phyloP scores from a whole-genome alignment of 2,888 invertebrate species.

The Frankliniella intonsa region DNA sequence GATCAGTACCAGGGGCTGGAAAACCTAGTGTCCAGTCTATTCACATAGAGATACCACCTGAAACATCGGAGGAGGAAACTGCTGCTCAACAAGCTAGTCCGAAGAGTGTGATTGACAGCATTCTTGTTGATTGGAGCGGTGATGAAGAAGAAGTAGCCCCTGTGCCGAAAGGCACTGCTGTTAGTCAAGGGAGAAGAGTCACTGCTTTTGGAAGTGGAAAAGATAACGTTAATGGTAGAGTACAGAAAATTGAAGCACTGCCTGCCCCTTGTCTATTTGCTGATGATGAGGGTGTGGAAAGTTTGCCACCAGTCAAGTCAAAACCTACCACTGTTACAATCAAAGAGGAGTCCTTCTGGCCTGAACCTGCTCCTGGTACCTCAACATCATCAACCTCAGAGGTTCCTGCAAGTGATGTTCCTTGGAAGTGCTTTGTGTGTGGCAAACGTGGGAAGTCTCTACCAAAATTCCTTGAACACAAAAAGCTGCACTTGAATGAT shows the following conservation, averaged over 20 bases:
- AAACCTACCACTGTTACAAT: neutral
- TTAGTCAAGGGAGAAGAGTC: neutral
- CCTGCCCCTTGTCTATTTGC: neutral
- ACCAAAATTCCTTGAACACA: constrained; percentile 7
- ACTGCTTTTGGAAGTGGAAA: neutral
- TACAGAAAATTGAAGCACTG: no score
- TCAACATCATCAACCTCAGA: neutral
- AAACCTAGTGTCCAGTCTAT: neutral
- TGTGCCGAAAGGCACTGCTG: neutral
- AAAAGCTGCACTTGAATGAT: constrained; percentile 1
- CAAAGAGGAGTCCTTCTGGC: neutral
- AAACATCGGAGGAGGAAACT: neutral
- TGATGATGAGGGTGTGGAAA: neutral
- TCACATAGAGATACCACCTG: neutral
- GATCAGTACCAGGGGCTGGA: neutral
- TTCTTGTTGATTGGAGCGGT: constrained; percentile 21
- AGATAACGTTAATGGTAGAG: neutral
- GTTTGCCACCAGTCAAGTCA: neutral
- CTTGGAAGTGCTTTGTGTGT: constrained; percentile 13
- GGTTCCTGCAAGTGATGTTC: neutral
- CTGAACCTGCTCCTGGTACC: neutral
- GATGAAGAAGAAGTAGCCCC: neutral
- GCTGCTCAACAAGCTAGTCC: neutral
- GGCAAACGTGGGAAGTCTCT: constrained; percentile 8
- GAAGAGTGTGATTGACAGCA: neutral